Evolutionary conservation across 2,797 vertebrate genomes (phyloP).

Genomic region (Tenualosa thibaudeaui): DNA sequence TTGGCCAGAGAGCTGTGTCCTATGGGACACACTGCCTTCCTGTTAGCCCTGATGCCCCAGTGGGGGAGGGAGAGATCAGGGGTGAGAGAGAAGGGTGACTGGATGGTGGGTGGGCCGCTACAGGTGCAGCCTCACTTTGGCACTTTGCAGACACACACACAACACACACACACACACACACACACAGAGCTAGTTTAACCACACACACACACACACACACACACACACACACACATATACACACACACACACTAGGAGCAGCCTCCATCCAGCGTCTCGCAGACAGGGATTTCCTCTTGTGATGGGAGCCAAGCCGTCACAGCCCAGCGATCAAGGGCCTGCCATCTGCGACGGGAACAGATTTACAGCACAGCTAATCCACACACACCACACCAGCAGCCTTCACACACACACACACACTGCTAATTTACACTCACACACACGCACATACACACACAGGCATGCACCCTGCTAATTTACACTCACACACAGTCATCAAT

Average conservation of each 20-base stretch:
- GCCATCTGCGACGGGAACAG: slow-evolving; percentile 76
- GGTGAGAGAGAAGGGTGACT: background rate
- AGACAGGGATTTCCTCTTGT: slow-evolving; percentile 78
- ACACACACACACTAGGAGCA: slow-evolving; percentile 40
- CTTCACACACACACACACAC: slow-evolving; percentile 22
- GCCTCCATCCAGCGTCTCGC: slow-evolving; percentile 60
- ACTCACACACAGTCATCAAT: background rate
- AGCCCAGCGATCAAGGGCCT: slow-evolving; percentile 74
- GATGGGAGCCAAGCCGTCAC: slow-evolving; percentile 76
- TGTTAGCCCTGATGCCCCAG: background rate
- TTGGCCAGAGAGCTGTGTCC: background rate
- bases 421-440: slow-evolving; percentile 34
- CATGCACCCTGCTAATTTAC: slow-evolving; percentile 7
- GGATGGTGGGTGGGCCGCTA: background rate
- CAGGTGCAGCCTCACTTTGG: slow-evolving; percentile 58
- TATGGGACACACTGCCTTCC: background rate
- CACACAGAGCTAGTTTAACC: too few relatives aligned
- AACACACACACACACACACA: too few relatives aligned
- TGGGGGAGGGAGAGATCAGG: background rate
- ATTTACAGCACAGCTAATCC: slow-evolving; percentile 78
- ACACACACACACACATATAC: too few relatives aligned
- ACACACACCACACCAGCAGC: slow-evolving; percentile 66
- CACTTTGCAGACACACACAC: slow-evolving; percentile 41
- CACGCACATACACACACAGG: slow-evolving; percentile 41
- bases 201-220: too few relatives aligned